These are phyloP conservation scores for Porites divaricata DNA, from an alignment of 92 coral and sea anemone species.

Conservation along the genomic window DNA sequence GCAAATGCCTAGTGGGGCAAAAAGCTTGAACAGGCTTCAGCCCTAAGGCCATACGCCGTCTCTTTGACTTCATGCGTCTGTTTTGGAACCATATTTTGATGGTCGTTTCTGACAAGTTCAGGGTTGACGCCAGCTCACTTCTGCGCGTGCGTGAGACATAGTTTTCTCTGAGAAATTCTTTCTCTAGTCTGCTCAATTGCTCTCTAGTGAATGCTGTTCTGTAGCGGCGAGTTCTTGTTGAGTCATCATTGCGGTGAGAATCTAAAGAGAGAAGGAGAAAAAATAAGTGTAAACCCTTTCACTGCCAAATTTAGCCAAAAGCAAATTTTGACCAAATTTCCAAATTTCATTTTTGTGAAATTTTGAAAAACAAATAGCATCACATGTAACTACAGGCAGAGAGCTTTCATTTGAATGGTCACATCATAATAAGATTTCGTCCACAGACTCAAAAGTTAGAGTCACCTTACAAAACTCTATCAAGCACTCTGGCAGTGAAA, in stretches of 20 bases:
- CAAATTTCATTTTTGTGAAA: too few species aligned
- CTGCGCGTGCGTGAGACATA: conserved; percentile 88
- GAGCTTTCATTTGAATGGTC: too few species aligned
- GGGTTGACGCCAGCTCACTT: conserved; percentile 83
- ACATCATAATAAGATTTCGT: too few species aligned
- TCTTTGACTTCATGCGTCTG: conserved; percentile 88
- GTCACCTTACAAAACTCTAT: too few species aligned
- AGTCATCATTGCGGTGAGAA: conserved; percentile 48
- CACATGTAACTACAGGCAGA: too few species aligned
- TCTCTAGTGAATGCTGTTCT: conserved; percentile 92
- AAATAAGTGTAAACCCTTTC: neutral
- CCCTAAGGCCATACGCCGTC: conserved; percentile 91
- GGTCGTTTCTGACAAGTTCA: conserved; percentile 87
- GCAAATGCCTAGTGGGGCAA: conserved; percentile 79
- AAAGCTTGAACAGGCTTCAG: conserved; percentile 78
- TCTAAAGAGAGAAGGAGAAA: neutral
- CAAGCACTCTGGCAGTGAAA: too few species aligned
- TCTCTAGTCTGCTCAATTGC: conserved; percentile 85
- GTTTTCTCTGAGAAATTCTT: conserved; percentile 88
- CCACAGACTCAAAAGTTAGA: too few species aligned
- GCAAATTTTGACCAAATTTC: too few species aligned
- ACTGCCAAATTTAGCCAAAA: too few species aligned
- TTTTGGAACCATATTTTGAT: conserved; percentile 95
- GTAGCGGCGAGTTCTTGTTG: conserved; percentile 82
- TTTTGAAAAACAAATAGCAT: too few species aligned